These are phyloP conservation scores for Drosophila quadrilineata DNA, from an alignment of 1,140 invertebrate species.

Conservation along the genomic window DNA sequence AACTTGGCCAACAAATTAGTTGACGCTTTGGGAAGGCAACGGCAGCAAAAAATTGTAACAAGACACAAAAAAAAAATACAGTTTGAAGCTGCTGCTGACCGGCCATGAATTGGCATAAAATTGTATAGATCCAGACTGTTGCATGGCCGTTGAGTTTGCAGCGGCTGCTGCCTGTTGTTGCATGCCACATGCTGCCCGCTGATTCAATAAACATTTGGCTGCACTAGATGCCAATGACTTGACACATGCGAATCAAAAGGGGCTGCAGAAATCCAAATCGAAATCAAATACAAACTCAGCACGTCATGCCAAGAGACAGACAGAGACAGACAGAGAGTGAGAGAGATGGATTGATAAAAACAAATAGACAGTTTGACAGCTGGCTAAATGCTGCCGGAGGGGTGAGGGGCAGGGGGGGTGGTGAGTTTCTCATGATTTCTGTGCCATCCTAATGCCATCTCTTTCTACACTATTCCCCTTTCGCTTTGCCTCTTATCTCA, in stretches of 20 bases:
- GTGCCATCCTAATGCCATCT: conserved; percentile 42
- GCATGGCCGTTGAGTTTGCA: conserved; percentile 18
- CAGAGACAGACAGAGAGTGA: conserved; percentile 20
- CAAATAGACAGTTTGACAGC: conserved; percentile 16
- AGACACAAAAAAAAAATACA: too few relatives aligned
- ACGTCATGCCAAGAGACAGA: conserved; percentile 36
- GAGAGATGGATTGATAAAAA: conserved; percentile 2
- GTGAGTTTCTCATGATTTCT: conserved; percentile 50
- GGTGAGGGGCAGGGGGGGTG: conserved; percentile 28
- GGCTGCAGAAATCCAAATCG: too few relatives aligned
- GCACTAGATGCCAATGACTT: conserved; percentile 80
- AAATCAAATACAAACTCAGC: conserved; percentile 35
- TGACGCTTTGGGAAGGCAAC: conserved; percentile 50
- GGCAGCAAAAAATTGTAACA: conserved; percentile 17
- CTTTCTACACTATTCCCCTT: conserved; percentile 36
- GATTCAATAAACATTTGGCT: conserved; percentile 72
- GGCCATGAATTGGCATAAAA: conserved; percentile 72
- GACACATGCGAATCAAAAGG: conserved; percentile 75
- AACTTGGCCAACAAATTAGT: conserved; percentile 68
- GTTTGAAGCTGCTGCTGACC: conserved; percentile 26
- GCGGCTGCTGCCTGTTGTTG: conserved; percentile 47
- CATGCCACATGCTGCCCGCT: conserved; percentile 51
- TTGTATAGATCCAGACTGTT: conserved; percentile 15
- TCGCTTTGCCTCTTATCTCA: not conserved
- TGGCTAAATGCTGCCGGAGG: conserved; percentile 32